Conservation (phyloP, 2,797 vertebrate genomes). For the Dendrocincla fuliginosa region DNA sequence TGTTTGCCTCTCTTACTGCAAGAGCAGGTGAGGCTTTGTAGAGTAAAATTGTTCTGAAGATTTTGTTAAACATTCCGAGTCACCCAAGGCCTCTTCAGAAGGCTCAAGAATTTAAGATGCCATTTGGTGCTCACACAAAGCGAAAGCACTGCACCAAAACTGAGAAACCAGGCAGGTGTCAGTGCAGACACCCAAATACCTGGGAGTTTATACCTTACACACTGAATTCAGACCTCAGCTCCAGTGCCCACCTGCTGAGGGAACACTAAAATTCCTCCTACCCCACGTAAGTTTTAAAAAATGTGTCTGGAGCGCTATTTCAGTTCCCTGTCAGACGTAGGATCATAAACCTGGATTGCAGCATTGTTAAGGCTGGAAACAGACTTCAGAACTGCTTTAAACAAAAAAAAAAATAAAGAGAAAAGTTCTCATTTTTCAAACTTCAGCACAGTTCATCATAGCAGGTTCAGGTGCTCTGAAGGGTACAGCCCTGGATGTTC, state of each 20-base stretch:
- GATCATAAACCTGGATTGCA: neutral
- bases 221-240: neutral
- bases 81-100: neutral
- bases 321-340: neutral
- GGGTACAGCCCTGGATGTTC: neutral
- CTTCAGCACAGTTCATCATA: rapidly evolving
- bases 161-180: neutral
- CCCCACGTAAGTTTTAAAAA: neutral
- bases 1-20: neutral
- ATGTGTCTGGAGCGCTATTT: neutral
- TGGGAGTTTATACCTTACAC: neutral
- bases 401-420: neutral
- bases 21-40: neutral
- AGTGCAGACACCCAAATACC: neutral
- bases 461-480: neutral
- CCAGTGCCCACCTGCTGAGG: neutral
- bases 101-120: neutral
- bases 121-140: neutral
- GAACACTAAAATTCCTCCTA: neutral
- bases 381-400: neutral
- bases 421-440: neutral
- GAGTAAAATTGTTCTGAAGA: neutral
- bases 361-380: neutral
- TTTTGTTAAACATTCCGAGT: neutral
- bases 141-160: neutral